Evolutionary conservation across 2,888 invertebrate species (phyloP).

Genomic region (Polydrusus tereticollis): DNA sequence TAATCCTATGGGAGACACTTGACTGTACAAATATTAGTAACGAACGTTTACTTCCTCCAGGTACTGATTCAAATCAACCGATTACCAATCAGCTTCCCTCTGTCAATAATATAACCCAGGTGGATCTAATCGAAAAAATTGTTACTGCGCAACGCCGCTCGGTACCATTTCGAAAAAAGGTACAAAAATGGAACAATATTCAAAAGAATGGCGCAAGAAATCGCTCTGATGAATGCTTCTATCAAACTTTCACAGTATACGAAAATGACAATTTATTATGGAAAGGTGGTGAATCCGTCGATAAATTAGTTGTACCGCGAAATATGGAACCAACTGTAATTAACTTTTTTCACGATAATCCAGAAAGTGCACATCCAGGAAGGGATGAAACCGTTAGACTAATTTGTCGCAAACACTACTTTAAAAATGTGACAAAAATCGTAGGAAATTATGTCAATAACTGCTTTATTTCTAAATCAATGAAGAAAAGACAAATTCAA

Average conservation of each 20-base stretch:
- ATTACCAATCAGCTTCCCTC: too few relatives aligned
- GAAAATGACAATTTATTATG: background rate
- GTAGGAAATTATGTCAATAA: slow-evolving; percentile 9
- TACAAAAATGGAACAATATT: background rate
- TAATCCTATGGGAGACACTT: too few relatives aligned
- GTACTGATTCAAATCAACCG: background rate
- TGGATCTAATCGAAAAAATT: background rate
- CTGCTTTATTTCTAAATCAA: background rate
- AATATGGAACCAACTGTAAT: background rate
- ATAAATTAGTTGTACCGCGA: too few relatives aligned
- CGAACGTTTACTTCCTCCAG: too few relatives aligned
- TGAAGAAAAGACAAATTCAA: slow-evolving; percentile 19
- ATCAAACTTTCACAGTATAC: background rate
- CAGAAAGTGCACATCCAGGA: slow-evolving; percentile 8
- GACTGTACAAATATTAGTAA: too few relatives aligned
- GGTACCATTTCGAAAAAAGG: background rate
- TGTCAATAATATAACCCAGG: background rate
- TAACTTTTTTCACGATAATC: slow-evolving; percentile 14
- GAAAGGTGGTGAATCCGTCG: background rate
- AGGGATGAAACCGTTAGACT: slow-evolving; percentile 12
- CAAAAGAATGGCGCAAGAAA: background rate
- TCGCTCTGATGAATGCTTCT: background rate
- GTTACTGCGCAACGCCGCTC: background rate
- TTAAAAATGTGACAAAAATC: background rate
- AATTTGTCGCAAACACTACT: slow-evolving; percentile 4